Percentiles rank a stretch among this genome's conserved stretches.
Conservation (phyloP, 2,113 vertebrate species). For the Vicugna pacos region DNA sequence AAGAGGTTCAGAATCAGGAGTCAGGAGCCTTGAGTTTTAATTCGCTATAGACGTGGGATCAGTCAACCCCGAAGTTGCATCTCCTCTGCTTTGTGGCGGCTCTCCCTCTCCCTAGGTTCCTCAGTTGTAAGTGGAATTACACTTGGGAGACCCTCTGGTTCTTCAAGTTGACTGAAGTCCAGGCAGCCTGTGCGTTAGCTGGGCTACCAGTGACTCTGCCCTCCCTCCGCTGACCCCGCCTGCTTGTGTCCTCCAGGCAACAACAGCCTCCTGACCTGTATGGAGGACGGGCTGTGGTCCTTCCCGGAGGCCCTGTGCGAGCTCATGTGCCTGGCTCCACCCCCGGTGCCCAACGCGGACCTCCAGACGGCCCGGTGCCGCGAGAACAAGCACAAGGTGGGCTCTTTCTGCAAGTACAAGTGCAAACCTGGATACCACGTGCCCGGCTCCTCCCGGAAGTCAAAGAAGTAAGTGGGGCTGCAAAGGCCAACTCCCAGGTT, state of each 20-base stretch:
- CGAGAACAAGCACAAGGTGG: constrained; percentile 96
- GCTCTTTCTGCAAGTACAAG: constrained; percentile 98
- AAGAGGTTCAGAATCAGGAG: not conserved
- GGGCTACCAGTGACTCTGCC: not conserved
- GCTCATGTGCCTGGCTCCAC: constrained; percentile 95
- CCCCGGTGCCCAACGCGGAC: constrained; percentile 92
- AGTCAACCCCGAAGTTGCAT: too few relatives aligned
- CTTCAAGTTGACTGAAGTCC: not conserved
- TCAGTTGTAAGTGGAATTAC: not conserved
- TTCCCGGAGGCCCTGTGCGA: constrained; percentile 98
- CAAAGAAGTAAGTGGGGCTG: constrained; percentile 90
- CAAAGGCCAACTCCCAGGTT: fast-evolving
- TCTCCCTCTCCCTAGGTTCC: not conserved
- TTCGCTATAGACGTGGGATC: not conserved
- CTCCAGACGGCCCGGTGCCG: constrained; percentile 95
- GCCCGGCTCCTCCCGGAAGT: constrained; percentile 90
- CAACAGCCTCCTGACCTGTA: constrained; percentile 95
- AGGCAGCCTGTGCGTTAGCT: fast-evolving
- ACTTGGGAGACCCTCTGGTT: not conserved
- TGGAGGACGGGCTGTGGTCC: constrained; percentile 99
- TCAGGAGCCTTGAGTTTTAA: not conserved
- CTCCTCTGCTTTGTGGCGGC: not conserved
- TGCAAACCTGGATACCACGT: constrained; percentile 97
- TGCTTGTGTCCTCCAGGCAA: constrained; percentile 88
- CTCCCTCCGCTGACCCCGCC: constrained; percentile 1